Evolutionary conservation across 1,140 invertebrate species (phyloP), one percentile per base, ranked within the genome.

Genomic region (Rhizoglyphus robini): DNA sequence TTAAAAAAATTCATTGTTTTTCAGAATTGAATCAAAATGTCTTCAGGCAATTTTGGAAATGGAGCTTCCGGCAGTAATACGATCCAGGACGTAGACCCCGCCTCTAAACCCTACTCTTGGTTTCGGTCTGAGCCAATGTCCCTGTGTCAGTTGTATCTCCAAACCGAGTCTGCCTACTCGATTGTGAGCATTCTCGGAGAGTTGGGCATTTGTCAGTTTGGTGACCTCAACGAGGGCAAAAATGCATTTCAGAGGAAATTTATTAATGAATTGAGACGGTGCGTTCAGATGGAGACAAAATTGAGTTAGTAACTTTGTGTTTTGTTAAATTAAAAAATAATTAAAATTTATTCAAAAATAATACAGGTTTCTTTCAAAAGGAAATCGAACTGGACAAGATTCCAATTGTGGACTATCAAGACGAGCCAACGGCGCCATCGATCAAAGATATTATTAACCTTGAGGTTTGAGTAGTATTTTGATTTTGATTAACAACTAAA

Each of bases 371-470:
- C 76, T 86, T 98, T 70, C 91, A 97, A 74, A 86, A 86, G 29
- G 93, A 98, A 79, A 91, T 98, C 18, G 86, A 86, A 71, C 96
- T 95, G 77, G 94, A 97, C 76, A 83, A 82, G 15, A 86, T 96
- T 67, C 90, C 90, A 0, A 94, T 97, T 86, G 80, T 86, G 1
- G 76, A 79, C 36, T 73, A 74, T 15, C 74, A 74, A 20, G 77
- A 78, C 60, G 76, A 77, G 67, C 77, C 77, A 30, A 73, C 75
- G 63, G 78, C 78, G 23, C 79, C 78, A 5, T 73, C 72, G 1
- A 76, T 77, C 4, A 73, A 75, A 60, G 78, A 79, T 69, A 79
- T 80, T 75, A 76, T 77, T 68, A 77, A 79, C 67, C 66, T 80
- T 41, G 78, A 80, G 74, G 88, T n/a, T n/a, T n/a, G n/a, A n/a